phyloP scores from a whole-genome alignment of 2,888 invertebrate species.

The Diaprepes abbreviatus region DNA sequence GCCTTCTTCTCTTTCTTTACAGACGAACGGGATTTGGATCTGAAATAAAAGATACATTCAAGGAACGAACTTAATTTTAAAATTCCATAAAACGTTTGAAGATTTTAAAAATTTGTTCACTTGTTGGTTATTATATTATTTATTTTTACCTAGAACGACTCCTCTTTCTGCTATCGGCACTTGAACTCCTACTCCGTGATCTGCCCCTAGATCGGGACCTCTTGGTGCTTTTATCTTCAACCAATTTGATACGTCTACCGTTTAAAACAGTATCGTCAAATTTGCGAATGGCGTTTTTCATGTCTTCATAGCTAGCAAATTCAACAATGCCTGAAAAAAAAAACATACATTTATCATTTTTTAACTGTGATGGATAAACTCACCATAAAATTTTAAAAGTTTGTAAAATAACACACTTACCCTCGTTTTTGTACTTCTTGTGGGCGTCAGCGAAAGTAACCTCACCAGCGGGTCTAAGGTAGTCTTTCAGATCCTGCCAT shows the following conservation, averaged over 20 bases:
- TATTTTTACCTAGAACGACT: constrained; percentile 45
- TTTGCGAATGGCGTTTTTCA: constrained; percentile 95
- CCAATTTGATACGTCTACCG: constrained; percentile 88
- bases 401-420: constrained; percentile 61
- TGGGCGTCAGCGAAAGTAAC: constrained; percentile 97
- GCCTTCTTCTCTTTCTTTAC: constrained; percentile 61
- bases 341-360: not conserved
- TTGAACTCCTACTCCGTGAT: constrained; percentile 66
- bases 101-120: no score
- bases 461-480: constrained; percentile 97
- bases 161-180: constrained; percentile 62
- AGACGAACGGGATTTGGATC: constrained; percentile 66
- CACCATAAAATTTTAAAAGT: not conserved
- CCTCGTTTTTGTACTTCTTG: constrained; percentile 91
- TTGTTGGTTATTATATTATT: no score
- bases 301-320: constrained; percentile 91
- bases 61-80: no score
- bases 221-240: constrained; percentile 85
- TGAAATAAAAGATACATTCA: no score
- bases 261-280: constrained; percentile 94
- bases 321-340: constrained; percentile 78
- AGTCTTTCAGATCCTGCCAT: constrained; percentile 98
- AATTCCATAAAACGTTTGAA: no score
- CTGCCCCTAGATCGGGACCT: constrained; percentile 64
- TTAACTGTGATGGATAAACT: no score